Base-by-base conservation (phyloP, 2,113 vertebrate genomes). In the Pao palembangensis region DNA sequence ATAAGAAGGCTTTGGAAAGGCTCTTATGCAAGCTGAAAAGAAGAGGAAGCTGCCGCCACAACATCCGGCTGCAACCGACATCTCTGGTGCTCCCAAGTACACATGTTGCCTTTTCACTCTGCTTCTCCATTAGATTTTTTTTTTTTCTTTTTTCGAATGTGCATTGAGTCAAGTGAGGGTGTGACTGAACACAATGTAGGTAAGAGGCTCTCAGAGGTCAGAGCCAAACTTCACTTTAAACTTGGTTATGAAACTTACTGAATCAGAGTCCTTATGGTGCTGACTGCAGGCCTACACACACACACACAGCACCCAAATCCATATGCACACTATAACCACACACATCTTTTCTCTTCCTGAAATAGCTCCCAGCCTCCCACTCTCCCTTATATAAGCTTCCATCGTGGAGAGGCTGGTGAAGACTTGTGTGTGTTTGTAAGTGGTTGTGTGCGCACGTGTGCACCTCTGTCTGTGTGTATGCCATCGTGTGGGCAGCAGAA, bases 301-400 rank as follows among this genome's bases (percentile, higher is more conserved):
- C 31, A 57, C 38, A 67, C 50, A 41, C 31, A 61, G 43, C 62
- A 43, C 58, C 58, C 62, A 69, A 64, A 78, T 82, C 81, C 64
- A 79, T 86, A 84, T 60, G 75, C 75, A 54, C 63, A 61, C 49
- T 38, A 58, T 38, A 49, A 55, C 60, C 41, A 42, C 3, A 92
- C 94, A 51, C 62, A 43, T 85, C 76, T 85, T 83, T 79, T 67
- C 72, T 78, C 65, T 75, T 94, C 94, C 74, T 93, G 92, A 60
- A 98, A 96, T 16, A 91, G 89, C 81, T 91, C 81, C 67, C 86
- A 78, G 62, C 95, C 95, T 64, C 96, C 96, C 94, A 85, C 94
- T 90, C 66, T 93, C 67, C 17, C 95, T 96, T 50, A 91, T 86
- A 82, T 93, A 94, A 52, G 96, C 87, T 72, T 93, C 94, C 83